These are phyloP conservation scores for Drosophila trapezifrons DNA, from an alignment of 1,140 invertebrate species.

Conservation along the genomic window DNA sequence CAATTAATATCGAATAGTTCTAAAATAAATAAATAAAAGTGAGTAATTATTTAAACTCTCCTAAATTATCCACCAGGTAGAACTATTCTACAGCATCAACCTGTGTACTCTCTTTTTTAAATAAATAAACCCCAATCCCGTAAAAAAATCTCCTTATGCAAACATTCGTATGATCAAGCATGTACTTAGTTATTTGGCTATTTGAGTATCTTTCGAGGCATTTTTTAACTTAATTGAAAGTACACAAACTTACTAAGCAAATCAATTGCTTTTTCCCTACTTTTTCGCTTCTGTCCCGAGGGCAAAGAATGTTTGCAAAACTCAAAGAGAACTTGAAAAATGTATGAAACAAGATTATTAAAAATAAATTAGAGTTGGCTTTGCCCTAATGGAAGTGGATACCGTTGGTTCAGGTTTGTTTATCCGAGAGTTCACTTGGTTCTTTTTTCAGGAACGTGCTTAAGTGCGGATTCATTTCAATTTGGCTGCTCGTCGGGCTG, in stretches of 20 bases:
- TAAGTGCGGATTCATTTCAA: conserved; percentile 71
- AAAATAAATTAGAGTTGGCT: conserved; percentile 77
- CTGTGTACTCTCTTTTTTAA: neutral
- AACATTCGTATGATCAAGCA: conserved; percentile 56
- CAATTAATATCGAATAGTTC: too few species aligned
- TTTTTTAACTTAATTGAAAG: conserved; percentile 72
- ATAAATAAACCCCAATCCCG: neutral
- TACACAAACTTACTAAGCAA: conserved; percentile 69
- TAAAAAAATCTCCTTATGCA: conserved; percentile 12
- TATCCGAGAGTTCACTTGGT: conserved; percentile 13
- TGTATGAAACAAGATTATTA: conserved; percentile 65
- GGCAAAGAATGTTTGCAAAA: conserved; percentile 54
- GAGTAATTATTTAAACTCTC: too few species aligned
- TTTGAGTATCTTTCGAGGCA: conserved; percentile 43
- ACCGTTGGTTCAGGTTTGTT: conserved; percentile 37
- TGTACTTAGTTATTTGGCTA: conserved; percentile 17
- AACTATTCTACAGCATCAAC: neutral
- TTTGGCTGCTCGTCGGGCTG: conserved; percentile 29
- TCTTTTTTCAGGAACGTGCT: conserved; percentile 58
- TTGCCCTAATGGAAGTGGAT: conserved; percentile 43
- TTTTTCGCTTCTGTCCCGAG: conserved; percentile 18
- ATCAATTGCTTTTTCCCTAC: conserved; percentile 45
- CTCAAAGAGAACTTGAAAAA: conserved; percentile 36
- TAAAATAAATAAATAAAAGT: neutral
- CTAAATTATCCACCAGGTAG: neutral